Evolutionary conservation across 2,113 vertebrate species (phyloP).

Genomic region (Malurus cyaneus): DNA sequence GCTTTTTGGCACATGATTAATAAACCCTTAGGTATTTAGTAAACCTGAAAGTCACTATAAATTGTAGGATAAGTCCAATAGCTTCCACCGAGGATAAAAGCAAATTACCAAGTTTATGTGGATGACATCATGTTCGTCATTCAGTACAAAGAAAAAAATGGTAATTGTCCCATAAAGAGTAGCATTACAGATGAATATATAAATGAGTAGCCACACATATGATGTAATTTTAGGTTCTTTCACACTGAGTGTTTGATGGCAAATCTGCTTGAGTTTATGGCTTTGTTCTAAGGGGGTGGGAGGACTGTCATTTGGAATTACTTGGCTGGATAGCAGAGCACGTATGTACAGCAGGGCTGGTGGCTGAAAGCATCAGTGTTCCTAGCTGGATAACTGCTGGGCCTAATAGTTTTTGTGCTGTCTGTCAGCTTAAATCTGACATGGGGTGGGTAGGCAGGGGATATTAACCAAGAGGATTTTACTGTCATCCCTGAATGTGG

Average conservation of each 20-base stretch:
- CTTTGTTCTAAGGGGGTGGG: not conserved
- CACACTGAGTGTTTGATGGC: not conserved
- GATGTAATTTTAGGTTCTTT: not conserved
- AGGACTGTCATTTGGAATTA: not conserved
- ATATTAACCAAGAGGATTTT: not conserved
- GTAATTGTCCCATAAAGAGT: not conserved
- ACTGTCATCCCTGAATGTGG: not conserved
- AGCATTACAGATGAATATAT: not conserved
- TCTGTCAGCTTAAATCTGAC: not conserved
- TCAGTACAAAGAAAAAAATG: not conserved
- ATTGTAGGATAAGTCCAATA: not conserved
- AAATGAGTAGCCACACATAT: not conserved
- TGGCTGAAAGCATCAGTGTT: not conserved
- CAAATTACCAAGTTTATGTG: not conserved
- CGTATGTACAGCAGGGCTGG: not conserved
- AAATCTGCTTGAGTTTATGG: not conserved
- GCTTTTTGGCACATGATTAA: not conserved
- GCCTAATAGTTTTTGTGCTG: not conserved
- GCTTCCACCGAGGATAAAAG: not conserved
- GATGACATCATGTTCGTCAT: not conserved
- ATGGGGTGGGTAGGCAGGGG: not conserved
- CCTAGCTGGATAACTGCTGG: not conserved
- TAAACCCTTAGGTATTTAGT: not conserved
- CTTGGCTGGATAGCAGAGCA: not conserved
- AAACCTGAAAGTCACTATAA: not conserved